phyloP scores from a whole-genome alignment of 1,140 invertebrate species.

The Zelostemma sp. region DNA sequence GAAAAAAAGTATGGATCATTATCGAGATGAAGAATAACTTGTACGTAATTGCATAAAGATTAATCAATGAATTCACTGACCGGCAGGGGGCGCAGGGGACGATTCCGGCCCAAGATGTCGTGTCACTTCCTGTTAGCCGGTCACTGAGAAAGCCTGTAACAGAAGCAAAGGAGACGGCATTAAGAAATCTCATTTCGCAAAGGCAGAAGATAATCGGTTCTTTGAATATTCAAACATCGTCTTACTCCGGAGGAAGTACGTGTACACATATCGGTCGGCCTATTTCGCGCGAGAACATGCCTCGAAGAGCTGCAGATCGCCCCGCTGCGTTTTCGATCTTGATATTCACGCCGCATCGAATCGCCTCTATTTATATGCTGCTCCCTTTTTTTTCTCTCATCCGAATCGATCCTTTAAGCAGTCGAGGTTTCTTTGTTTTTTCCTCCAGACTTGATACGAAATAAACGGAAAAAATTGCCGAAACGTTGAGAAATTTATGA shows the following conservation, averaged over 20 bases:
- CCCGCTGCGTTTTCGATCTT: background rate
- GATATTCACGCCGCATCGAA: background rate
- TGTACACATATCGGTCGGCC: conserved; percentile 21
- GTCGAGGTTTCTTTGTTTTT: too few species aligned
- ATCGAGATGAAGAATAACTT: conserved; percentile 39
- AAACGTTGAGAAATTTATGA: background rate
- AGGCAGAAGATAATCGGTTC: conserved; percentile 37
- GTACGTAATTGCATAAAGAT: conserved; percentile 47
- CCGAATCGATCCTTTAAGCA: background rate
- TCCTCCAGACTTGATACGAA: too few species aligned
- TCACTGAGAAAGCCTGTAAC: conserved; percentile 44
- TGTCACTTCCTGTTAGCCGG: conserved; percentile 44
- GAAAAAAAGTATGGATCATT: conserved; percentile 16
- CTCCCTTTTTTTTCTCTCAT: background rate
- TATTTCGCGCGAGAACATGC: background rate
- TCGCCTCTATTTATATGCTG: background rate
- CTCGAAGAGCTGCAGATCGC: background rate
- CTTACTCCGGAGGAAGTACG: conserved; percentile 31
- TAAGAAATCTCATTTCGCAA: conserved; percentile 45
- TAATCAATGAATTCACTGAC: conserved; percentile 50
- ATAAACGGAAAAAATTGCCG: too few species aligned
- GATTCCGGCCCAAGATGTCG: conserved; percentile 46
- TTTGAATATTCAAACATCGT: conserved; percentile 46
- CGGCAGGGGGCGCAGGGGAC: conserved; percentile 26
- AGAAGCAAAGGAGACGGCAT: conserved; percentile 33